Evolutionary conservation across 1,140 invertebrate species (phyloP).

Genomic region (Cryptotermes secundus): DNA sequence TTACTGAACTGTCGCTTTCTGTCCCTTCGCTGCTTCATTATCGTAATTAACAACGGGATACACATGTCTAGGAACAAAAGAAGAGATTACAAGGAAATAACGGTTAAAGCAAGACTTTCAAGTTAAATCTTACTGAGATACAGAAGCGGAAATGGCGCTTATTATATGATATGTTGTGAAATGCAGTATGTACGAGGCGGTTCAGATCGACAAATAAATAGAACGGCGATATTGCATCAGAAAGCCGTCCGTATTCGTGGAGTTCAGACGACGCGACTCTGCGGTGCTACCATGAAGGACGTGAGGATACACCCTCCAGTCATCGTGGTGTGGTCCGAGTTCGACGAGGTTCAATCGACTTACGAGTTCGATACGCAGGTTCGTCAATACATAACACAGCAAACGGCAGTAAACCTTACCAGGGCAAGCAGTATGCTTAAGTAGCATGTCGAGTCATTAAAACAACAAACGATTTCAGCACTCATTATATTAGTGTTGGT

Average conservation of each 20-base stretch:
- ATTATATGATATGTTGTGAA: background rate
- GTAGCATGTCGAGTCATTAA: too few relatives aligned
- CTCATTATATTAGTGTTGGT: too few relatives aligned
- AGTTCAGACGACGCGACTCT: background rate
- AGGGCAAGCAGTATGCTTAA: too few relatives aligned
- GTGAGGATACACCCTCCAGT: background rate
- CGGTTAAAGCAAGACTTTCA: background rate
- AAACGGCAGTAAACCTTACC: too few relatives aligned
- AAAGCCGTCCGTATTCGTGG: background rate
- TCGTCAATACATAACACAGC: background rate
- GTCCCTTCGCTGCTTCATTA: too few relatives aligned
- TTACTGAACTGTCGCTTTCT: too few relatives aligned
- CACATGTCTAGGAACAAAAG: background rate
- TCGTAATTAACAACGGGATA: too few relatives aligned
- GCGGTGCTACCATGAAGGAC: background rate
- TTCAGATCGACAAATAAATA: background rate
- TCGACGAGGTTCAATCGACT: background rate
- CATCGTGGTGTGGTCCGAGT: conserved; percentile 23
- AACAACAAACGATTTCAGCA: too few relatives aligned
- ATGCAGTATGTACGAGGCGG: background rate
- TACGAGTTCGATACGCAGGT: conserved; percentile 12
- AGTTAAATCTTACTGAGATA: background rate
- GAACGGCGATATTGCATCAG: background rate
- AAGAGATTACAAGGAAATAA: background rate
- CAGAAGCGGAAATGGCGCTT: background rate